These are phyloP conservation scores for Corythornis cristatus DNA, from an alignment of 2,113 vertebrate species.

Conservation along the genomic window DNA sequence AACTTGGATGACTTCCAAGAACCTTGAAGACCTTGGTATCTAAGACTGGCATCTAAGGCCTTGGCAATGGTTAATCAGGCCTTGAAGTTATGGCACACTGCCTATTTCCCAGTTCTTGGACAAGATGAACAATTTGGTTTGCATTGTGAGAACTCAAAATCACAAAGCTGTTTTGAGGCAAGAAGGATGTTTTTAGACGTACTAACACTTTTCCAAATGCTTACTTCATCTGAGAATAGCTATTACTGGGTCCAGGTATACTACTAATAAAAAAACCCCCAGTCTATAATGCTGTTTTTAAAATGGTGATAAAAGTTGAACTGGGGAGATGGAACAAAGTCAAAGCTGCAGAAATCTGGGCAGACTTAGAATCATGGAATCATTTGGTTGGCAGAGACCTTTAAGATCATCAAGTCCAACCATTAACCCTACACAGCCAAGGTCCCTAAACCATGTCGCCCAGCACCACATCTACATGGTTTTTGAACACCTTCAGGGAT, in stretches of 20 bases:
- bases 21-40: constrained; percentile 35
- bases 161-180: constrained; percentile 7
- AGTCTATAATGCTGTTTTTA: background rate
- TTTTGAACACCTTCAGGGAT: no score
- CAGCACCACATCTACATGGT: no score
- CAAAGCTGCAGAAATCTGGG: constrained; percentile 1
- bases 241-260: background rate
- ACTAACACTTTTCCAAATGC: background rate
- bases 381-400: no score
- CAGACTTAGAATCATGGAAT: background rate
- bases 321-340: background rate
- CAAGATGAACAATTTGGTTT: constrained; percentile 6
- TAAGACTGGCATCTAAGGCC: constrained; percentile 22
- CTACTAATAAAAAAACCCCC: background rate
- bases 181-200: background rate
- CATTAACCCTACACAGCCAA: no score
- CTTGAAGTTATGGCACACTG: constrained; percentile 45
- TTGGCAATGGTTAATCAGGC: constrained; percentile 51
- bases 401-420: no score
- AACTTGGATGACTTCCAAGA: constrained; percentile 44
- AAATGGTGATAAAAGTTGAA: background rate
- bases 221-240: background rate
- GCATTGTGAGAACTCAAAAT: constrained; percentile 22
- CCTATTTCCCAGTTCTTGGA: constrained; percentile 50
- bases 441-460: no score